Evolutionary conservation across 2,797 vertebrate species (phyloP), one percentile per base, ranked within the genome.

Genomic region (Coranthus polyacanthus): DNA sequence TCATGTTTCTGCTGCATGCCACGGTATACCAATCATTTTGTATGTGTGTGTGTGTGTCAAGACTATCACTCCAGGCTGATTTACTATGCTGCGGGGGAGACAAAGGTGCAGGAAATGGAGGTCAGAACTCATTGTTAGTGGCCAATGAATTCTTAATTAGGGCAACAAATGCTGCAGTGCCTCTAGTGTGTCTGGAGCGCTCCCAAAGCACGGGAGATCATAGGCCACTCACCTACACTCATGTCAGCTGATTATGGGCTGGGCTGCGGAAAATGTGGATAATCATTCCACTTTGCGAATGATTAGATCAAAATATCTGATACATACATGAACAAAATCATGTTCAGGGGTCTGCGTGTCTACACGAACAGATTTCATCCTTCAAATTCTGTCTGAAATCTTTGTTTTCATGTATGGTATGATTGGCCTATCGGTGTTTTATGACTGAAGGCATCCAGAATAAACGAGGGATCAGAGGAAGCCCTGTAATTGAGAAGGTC

Each of bases 81-180:
- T 90, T 89, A 83, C 64, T 56, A 75, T 55, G 29, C 85, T 6
- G 29, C 32, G 54, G 79, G 72, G 67, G 78, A 71, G 82, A 64
- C 74, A 75, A 86, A 84, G 81, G 82, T 85, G 80, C 79, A 88
- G 89, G 82, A 87, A 88, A 86, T 88, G 85, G 86, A 90, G 88
- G 88, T 89, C 89, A 89, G 85, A 89, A 88, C 85, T 90, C 88
- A 89, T 92, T 77, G 63, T 93, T 92, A 93, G 89, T 85, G 81
- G 84, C 81, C 86, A 89, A 88, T 94, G 88, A 92, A 93, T 93
- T 93, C 84, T 91, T 94, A 92, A 94, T 92, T 92, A 92, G 91
- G 88, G 69, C 86, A 92, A 89, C 89, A 89, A 93, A 92, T 92
- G 90, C 86, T 85, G 88, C 88, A 87, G 76, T 81, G 87, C 83